Evolutionary conservation across 2,113 vertebrate genomes (phyloP).

Genomic region (Ibidorhyncha struthersii): DNA sequence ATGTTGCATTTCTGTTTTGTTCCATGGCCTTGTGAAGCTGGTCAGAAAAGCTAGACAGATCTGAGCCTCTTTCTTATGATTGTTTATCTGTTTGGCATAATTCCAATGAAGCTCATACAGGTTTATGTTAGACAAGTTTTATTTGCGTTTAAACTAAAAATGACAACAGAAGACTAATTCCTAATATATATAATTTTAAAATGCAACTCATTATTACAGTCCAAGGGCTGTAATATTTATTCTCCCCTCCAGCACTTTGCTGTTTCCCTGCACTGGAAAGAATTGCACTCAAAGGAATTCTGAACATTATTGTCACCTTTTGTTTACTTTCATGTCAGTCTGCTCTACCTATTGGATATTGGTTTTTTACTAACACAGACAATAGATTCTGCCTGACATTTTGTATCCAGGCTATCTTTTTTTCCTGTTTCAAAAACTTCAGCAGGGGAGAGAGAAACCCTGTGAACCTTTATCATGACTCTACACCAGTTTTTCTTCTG

Average conservation of each 20-base stretch:
- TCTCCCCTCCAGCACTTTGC: not conserved
- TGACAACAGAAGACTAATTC: slow-evolving; percentile 1
- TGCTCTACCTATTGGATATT: not conserved
- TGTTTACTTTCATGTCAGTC: not conserved
- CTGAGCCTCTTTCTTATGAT: not conserved
- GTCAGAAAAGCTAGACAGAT: slow-evolving; percentile 25
- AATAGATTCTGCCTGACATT: not conserved
- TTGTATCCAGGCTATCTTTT: too few species aligned
- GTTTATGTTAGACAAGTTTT: not conserved
- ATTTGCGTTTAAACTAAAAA: not conserved
- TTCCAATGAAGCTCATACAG: not conserved
- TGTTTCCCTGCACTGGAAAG: not conserved
- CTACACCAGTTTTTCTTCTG: too few species aligned
- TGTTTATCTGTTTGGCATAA: not conserved
- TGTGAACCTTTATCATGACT: too few species aligned
- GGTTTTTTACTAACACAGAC: not conserved
- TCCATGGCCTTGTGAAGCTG: slow-evolving; percentile 44
- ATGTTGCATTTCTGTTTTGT: slow-evolving; percentile 48
- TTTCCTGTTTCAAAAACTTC: too few species aligned
- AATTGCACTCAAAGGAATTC: not conserved
- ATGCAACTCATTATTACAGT: slow-evolving; percentile 22
- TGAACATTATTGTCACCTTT: not conserved
- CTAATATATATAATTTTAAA: not conserved
- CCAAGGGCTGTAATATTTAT: not conserved
- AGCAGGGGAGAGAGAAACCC: too few species aligned